Conservation (phyloP, 1,140 invertebrate species). For the Temnothorax nylanderi region DNA sequence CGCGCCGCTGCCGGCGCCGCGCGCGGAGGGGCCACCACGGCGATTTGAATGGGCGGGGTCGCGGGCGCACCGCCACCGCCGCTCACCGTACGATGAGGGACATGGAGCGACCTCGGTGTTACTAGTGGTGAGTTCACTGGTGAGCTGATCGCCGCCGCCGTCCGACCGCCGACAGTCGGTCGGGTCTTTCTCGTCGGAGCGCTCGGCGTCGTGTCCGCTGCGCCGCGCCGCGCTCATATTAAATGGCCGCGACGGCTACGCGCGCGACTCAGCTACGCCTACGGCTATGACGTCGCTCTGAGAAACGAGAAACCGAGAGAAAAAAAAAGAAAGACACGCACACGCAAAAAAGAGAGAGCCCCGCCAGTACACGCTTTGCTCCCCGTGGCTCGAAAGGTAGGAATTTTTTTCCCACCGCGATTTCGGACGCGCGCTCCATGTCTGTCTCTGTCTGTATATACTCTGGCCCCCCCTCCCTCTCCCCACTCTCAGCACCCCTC, state of each 20-base stretch:
- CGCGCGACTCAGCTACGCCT: constrained; percentile 48
- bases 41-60: constrained; percentile 69
- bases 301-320: constrained; percentile 25
- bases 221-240: constrained; percentile 1
- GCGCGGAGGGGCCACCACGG: not conserved
- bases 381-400: constrained; percentile 70
- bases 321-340: not conserved
- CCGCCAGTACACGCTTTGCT: constrained; percentile 47
- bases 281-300: constrained; percentile 71
- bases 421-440: constrained; percentile 59
- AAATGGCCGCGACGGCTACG: constrained; percentile 29
- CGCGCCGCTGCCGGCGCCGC: too few species aligned
- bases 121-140: constrained; percentile 74
- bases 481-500: not conserved
- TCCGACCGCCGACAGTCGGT: constrained; percentile 64
- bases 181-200: constrained; percentile 56
- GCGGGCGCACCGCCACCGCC: constrained; percentile 35
- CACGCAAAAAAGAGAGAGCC: not conserved
- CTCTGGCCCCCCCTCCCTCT: not conserved
- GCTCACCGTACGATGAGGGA: constrained; percentile 55
- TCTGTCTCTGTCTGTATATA: not conserved
- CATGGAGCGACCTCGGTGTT: constrained; percentile 75
- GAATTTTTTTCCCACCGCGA: constrained; percentile 71
- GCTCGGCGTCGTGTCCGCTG: not conserved
- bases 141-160: constrained; percentile 60